Base-by-base conservation (phyloP, 23 tunicate species). In the Trididemnum clinides region DNA sequence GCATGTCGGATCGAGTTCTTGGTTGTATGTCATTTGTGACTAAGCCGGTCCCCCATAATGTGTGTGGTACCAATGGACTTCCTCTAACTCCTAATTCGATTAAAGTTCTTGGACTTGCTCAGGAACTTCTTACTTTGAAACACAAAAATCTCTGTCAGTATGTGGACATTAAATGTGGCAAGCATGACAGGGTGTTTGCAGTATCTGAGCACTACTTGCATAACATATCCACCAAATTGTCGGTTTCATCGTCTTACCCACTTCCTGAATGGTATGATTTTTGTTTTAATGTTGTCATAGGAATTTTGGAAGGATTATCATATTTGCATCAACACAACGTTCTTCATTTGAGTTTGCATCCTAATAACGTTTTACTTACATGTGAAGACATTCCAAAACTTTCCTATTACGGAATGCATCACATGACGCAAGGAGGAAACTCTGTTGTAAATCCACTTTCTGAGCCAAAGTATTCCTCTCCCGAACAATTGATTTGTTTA, bases 1-100 rank as follows among this genome's bases (percentile, higher is more conserved):
- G n/a, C n/a, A n/a, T n/a, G n/a, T n/a, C n/a, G n/a, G 66, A 59
- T n/a, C 20, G 66, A 28, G 21, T 59, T 26, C 69, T 94, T 6
- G 98, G 91, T 26, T 76, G 86, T 22, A 85, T 95, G 57, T 85
- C 98, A 75, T 94, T 94, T 74, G 85, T 89, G 6, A 86, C 94
- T 5, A 36, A 86, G 26, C 73, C 98, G 35, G 69, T 85, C 1
- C 98, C 98, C 7, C 90, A 94, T 66, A 89, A 94, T 44, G 77
- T 90, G 50, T 94, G 98, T 76, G 98, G 98, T 28, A 89, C 75
- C 79, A 88, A 94, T 83, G 98, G 98, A 20, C 73, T 94, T 7
- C 98, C 98, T 18, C 38, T 94, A 12, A 94, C 98, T 5, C 98
- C 98, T 29, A 89, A 94, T 29, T 94, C 95, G 3, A 86, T 87